Evolutionary conservation across 1,140 invertebrate species (phyloP).

Genomic region (Diploscapter pachys): DNA sequence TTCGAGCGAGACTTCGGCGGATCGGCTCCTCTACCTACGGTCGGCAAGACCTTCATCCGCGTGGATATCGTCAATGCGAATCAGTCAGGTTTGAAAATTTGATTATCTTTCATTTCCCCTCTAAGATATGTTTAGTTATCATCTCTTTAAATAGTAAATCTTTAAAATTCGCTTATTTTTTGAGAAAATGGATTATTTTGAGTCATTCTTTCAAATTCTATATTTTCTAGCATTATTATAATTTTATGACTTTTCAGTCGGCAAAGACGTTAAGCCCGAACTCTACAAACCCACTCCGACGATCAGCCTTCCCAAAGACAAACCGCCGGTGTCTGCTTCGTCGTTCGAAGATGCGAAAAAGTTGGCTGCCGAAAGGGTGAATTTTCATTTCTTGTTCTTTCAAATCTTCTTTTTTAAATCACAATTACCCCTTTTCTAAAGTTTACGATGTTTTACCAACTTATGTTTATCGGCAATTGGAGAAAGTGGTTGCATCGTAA

Average conservation of each 20-base stretch:
- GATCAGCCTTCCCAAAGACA: slow-evolving; percentile 9
- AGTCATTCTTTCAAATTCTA: slow-evolving; percentile 13
- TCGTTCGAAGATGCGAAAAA: slow-evolving; percentile 41
- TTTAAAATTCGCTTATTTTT: too few relatives aligned
- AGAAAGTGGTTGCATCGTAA: too few relatives aligned
- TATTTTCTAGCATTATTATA: not conserved
- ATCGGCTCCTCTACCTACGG: not conserved
- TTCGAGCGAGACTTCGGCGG: slow-evolving; percentile 46
- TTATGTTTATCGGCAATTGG: too few relatives aligned
- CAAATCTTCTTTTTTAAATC: too few relatives aligned
- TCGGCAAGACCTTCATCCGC: slow-evolving; percentile 48
- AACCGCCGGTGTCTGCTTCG: slow-evolving; percentile 6
- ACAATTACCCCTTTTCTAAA: too few relatives aligned
- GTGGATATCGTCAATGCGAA: slow-evolving; percentile 56
- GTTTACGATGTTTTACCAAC: too few relatives aligned
- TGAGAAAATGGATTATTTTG: too few relatives aligned
- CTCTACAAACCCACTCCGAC: slow-evolving; percentile 45
- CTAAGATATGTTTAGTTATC: too few relatives aligned
- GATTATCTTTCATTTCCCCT: too few relatives aligned
- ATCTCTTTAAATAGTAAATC: too few relatives aligned
- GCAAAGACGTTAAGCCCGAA: not conserved
- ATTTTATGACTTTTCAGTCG: slow-evolving; percentile 19
- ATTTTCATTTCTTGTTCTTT: not conserved
- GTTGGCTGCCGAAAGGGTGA: slow-evolving; percentile 49
- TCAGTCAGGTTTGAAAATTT: slow-evolving; percentile 30